phyloP scores from a whole-genome alignment of 1,140 invertebrate species.

The Philopotamus ludificatus region DNA sequence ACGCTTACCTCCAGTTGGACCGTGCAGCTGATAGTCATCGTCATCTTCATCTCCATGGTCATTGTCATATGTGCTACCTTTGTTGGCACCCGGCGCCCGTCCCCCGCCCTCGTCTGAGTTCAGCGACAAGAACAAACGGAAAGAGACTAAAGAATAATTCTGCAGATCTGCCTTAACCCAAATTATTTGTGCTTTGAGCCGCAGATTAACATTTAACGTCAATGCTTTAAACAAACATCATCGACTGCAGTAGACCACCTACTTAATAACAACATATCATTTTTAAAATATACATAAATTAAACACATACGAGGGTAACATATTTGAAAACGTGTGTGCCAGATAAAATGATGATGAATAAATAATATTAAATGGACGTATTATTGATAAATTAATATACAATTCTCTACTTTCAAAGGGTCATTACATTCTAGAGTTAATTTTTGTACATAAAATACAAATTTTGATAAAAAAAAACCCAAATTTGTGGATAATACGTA shows the following conservation, averaged over 20 bases:
- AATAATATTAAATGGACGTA: no score
- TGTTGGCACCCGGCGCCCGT: constrained; percentile 55
- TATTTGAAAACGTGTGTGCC: no score
- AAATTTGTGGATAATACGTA: no score
- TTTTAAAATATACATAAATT: no score
- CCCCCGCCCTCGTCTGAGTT: constrained; percentile 66
- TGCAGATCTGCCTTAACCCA: constrained; percentile 41
- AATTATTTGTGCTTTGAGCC: constrained; percentile 9
- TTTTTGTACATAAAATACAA: no score
- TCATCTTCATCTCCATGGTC: constrained; percentile 40
- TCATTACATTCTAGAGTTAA: no score
- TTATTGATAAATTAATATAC: no score
- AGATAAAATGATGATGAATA: no score
- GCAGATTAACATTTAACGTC: not conserved
- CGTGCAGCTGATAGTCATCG: constrained; percentile 45
- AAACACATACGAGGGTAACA: no score
- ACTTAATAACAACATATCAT: not conserved
- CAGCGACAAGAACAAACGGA: constrained; percentile 78
- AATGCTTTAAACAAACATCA: not conserved
- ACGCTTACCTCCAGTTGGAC: constrained; percentile 41
- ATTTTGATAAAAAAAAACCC: no score
- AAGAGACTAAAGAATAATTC: constrained; percentile 72
- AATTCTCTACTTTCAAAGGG: no score
- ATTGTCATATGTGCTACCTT: constrained; percentile 39
- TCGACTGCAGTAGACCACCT: not conserved